Percentiles rank a stretch among this genome's conserved stretches.
phyloP scores from a whole-genome alignment of 2,797 vertebrate genomes.

The Scolopax bukidnonensis region DNA sequence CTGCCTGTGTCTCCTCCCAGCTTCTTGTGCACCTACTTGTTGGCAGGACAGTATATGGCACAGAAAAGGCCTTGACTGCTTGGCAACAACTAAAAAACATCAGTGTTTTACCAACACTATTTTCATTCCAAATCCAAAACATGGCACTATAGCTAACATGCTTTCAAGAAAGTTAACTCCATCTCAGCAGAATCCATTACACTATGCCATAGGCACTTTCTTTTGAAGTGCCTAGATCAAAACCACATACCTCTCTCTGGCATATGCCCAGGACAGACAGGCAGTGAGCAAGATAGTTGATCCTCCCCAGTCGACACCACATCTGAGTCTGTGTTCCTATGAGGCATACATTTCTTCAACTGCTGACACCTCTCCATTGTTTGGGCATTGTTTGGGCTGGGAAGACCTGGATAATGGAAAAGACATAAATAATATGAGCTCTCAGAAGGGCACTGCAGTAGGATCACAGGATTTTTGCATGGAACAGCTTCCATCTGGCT shows the following conservation, averaged over 20 bases:
- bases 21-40: background rate
- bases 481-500: background rate
- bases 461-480: background rate
- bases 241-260: background rate
- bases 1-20: background rate
- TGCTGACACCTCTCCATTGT: background rate
- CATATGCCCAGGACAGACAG: background rate
- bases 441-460: background rate
- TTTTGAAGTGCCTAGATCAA: background rate
- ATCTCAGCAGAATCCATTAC: background rate
- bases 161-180: background rate
- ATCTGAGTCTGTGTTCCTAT: background rate
- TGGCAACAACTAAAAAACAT: background rate
- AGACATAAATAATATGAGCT: background rate
- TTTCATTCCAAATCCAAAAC: background rate
- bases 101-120: background rate
- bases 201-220: background rate
- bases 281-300: background rate
- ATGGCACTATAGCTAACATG: background rate
- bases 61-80: background rate
- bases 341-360: background rate
- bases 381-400: background rate
- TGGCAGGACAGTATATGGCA: background rate
- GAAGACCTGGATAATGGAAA: background rate
- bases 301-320: background rate